Evolutionary conservation across 2,888 invertebrate species (phyloP).

Genomic region (Aphrophora alni): DNA sequence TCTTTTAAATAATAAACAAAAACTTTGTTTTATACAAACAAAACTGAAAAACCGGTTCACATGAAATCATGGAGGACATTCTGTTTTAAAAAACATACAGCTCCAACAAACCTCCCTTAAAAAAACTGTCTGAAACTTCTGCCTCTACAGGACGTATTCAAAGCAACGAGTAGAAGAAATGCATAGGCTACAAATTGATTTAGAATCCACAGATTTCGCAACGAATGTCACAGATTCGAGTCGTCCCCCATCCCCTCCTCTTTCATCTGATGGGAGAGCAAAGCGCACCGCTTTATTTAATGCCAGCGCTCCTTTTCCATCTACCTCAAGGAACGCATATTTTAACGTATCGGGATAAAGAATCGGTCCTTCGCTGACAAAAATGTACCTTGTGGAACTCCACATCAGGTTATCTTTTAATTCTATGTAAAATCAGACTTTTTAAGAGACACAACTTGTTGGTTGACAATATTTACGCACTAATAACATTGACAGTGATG

Average conservation of each 20-base stretch:
- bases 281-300: not conserved
- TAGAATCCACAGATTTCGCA: not conserved
- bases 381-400: not conserved
- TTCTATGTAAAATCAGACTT: not conserved
- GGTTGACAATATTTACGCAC: not conserved
- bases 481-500: too few relatives aligned
- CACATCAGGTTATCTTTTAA: not conserved
- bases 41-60: too few relatives aligned
- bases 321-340: not conserved
- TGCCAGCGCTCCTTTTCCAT: too few relatives aligned
- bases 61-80: too few relatives aligned
- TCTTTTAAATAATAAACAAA: too few relatives aligned
- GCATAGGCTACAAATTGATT: not conserved
- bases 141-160: too few relatives aligned
- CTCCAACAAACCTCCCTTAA: too few relatives aligned
- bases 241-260: too few relatives aligned
- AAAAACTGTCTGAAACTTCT: too few relatives aligned
- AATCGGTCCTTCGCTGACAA: not conserved
- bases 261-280: not conserved
- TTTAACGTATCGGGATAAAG: slow-evolving; percentile 2
- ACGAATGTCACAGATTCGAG: not conserved
- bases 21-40: too few relatives aligned
- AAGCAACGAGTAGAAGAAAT: not conserved
- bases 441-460: not conserved
- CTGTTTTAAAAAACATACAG: too few relatives aligned